These are phyloP conservation scores for Nixonia krombeini DNA, from an alignment of 1,140 invertebrate genomes.

Conservation along the genomic window DNA sequence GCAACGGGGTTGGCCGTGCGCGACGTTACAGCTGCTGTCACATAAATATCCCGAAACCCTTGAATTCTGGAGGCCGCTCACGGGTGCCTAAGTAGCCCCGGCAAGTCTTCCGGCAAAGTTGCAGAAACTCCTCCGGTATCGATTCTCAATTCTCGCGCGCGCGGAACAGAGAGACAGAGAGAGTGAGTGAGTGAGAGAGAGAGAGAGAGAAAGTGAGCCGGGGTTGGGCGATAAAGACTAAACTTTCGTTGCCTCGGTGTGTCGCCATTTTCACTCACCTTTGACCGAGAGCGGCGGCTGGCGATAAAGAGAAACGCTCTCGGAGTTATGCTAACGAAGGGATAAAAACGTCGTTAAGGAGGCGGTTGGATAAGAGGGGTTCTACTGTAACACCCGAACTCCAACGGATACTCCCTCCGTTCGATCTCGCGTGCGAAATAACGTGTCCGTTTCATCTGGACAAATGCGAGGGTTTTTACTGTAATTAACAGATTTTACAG, in stretches of 20 bases:
- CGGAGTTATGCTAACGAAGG: background rate
- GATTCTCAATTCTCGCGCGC: slow-evolving; percentile 55
- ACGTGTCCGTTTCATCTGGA: no score
- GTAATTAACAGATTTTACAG: no score
- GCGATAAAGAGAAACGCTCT: background rate
- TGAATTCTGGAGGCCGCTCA: slow-evolving; percentile 43
- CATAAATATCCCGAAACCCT: slow-evolving; percentile 58
- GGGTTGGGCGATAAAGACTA: background rate
- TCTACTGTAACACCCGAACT: no score
- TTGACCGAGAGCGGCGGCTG: background rate
- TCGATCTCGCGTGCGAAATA: no score
- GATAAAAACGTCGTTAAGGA: no score
- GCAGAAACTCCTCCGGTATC: slow-evolving; percentile 54
- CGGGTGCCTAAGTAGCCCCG: slow-evolving; percentile 13
- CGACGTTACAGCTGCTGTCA: slow-evolving; percentile 55
- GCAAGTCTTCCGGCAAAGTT: slow-evolving; percentile 45
- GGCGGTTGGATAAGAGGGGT: no score
- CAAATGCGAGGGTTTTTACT: no score
- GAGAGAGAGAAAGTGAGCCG: slow-evolving; percentile 11
- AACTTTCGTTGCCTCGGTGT: background rate
- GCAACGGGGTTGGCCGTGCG: slow-evolving; percentile 10
- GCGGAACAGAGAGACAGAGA: slow-evolving; percentile 3
- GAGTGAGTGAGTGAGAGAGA: slow-evolving; percentile 12
- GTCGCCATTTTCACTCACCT: slow-evolving; percentile 4
- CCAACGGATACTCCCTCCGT: no score